phyloP scores from a whole-genome alignment of 2,797 vertebrate genomes.

The Varecia variegata region DNA sequence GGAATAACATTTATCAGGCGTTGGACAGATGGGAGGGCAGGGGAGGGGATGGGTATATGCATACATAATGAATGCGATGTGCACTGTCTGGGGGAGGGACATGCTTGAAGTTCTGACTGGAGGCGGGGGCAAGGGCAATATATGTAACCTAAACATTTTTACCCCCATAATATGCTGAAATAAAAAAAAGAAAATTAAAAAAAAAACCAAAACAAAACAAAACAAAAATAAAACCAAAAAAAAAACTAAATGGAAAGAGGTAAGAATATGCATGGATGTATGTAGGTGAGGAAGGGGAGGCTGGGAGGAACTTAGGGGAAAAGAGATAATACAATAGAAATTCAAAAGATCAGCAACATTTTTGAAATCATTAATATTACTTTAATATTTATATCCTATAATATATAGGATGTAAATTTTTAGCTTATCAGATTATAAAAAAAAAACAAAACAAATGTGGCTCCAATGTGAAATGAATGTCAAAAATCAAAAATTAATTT shows the following conservation, averaged over 20 bases:
- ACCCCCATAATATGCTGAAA: too few relatives aligned
- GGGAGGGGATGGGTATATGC: too few relatives aligned
- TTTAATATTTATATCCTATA: background rate
- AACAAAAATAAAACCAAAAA: too few relatives aligned
- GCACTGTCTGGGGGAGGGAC: too few relatives aligned
- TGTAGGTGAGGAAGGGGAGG: background rate
- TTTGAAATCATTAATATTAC: background rate
- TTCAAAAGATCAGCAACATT: background rate
- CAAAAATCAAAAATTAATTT: conserved; percentile 63
- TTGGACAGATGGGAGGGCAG: too few relatives aligned
- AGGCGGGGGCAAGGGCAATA: too few relatives aligned
- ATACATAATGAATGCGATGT: too few relatives aligned
- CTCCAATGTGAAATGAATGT: conserved; percentile 27
- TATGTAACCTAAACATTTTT: too few relatives aligned
- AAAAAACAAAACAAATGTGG: background rate
- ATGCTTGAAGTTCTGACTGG: too few relatives aligned
- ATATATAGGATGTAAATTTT: background rate
- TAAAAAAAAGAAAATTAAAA: too few relatives aligned
- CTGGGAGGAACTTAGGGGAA: background rate
- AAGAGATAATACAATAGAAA: background rate
- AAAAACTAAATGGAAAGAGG: background rate
- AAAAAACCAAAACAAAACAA: too few relatives aligned
- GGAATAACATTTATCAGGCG: too few relatives aligned
- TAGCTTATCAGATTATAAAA: background rate
- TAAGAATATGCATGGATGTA: background rate